Conservation (phyloP, 2,113 vertebrate genomes). For the Pteruthius melanotis region DNA sequence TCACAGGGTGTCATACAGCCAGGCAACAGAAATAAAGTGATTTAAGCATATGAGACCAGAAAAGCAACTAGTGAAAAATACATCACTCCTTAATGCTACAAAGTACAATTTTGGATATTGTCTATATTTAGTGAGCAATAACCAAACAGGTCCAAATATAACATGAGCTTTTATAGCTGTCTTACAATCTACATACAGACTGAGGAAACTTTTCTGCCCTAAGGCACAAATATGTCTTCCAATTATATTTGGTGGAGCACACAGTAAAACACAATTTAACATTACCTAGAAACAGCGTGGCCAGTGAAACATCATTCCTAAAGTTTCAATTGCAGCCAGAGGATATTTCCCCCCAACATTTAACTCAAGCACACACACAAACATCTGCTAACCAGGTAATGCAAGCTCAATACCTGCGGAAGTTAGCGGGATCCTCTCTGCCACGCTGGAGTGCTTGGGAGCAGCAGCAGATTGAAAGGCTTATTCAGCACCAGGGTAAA, state of each 20-base stretch:
- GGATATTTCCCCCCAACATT: no score
- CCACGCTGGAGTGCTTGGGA: rapidly evolving
- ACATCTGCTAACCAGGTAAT: not conserved
- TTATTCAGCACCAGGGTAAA: not conserved
- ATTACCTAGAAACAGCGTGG: not conserved
- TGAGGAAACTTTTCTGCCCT: not conserved
- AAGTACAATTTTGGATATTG: not conserved
- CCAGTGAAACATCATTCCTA: not conserved
- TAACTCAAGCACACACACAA: not conserved
- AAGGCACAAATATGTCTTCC: not conserved
- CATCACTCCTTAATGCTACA: not conserved
- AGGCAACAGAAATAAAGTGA: not conserved
- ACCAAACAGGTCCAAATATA: not conserved
- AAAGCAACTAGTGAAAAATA: not conserved
- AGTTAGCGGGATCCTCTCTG: not conserved
- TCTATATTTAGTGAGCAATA: not conserved
- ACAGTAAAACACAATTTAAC: not conserved
- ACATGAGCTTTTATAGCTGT: not conserved
- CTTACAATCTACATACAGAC: not conserved
- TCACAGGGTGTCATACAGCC: not conserved
- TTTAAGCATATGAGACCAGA: not conserved
- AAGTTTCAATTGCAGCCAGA: not conserved
- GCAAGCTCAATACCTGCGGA: not conserved
- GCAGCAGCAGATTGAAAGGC: not conserved
- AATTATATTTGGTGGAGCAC: not conserved